These are phyloP conservation scores for Pontoporia blainvillei DNA, from an alignment of 2,113 vertebrate genomes.

Conservation along the genomic window DNA sequence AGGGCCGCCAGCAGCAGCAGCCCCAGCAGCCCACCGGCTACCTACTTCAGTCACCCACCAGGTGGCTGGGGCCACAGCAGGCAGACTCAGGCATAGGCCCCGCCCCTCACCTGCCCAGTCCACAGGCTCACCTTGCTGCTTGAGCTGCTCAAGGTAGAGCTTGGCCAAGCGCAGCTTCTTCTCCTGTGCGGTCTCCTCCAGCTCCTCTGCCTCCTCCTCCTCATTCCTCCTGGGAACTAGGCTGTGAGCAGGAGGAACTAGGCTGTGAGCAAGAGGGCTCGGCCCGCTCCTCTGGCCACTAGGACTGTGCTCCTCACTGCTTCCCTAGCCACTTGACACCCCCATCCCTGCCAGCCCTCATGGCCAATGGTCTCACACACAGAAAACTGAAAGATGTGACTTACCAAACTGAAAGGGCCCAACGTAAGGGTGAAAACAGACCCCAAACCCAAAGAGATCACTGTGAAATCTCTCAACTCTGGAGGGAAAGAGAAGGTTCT, in stretches of 20 bases:
- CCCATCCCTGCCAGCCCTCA: not conserved
- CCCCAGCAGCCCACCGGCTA: not conserved
- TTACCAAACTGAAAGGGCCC: not conserved
- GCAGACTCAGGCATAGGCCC: too few species aligned
- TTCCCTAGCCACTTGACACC: not conserved
- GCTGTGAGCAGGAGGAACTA: not conserved
- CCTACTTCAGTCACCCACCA: not conserved
- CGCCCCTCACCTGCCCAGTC: not conserved
- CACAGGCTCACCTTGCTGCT: conserved; percentile 83
- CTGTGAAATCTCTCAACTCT: not conserved
- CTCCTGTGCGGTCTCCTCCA: conserved; percentile 93
- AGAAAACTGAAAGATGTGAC: not conserved
- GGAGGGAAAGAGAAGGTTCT: not conserved
- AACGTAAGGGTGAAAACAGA: not conserved
- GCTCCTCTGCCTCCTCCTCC: conserved; percentile 79
- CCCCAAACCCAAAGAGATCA: not conserved
- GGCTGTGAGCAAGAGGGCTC: not conserved
- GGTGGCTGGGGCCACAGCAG: not conserved
- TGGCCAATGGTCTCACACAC: not conserved
- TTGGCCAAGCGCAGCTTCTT: conserved; percentile 95
- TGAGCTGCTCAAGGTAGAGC: conserved; percentile 90
- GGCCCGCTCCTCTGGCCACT: not conserved
- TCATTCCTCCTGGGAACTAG: conserved; percentile 51
- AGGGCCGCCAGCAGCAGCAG: not conserved
- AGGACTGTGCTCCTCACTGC: not conserved